phyloP scores from a whole-genome alignment of 2,113 vertebrate species.

The Colaptes auratus region DNA sequence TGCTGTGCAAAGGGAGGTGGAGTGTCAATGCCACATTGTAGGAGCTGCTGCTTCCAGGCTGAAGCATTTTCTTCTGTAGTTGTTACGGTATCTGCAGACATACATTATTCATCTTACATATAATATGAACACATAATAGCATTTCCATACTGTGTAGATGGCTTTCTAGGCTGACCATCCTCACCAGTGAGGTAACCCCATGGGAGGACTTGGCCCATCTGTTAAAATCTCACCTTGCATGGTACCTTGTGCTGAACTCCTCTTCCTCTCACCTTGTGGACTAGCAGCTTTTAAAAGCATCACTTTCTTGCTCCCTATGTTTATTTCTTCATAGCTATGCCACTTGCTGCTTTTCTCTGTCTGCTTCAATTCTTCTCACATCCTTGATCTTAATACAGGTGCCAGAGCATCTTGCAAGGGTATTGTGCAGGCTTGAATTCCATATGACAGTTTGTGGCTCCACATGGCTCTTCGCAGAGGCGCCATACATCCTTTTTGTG shows the following conservation, averaged over 20 bases:
- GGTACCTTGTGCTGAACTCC: background rate
- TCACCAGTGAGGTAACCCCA: background rate
- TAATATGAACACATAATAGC: background rate
- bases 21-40: background rate
- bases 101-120: background rate
- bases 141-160: background rate
- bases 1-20: background rate
- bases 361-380: background rate
- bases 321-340: background rate
- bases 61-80: background rate
- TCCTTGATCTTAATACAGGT: background rate
- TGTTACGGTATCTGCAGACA: background rate
- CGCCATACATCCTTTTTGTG: background rate
- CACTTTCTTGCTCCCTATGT: background rate
- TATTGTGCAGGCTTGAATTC: background rate
- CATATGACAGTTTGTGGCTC: background rate
- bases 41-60: background rate
- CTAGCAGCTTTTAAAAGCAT: background rate
- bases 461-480: background rate
- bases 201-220: background rate
- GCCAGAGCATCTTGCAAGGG: background rate
- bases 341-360: background rate
- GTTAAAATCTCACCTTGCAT: rapidly evolving
- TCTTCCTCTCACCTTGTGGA: background rate
- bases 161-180: background rate